Percentiles rank a stretch among this genome's conserved stretches.
phyloP scores from a whole-genome alignment of 1,140 invertebrate species.

The Drosophila mojavensis region DNA sequence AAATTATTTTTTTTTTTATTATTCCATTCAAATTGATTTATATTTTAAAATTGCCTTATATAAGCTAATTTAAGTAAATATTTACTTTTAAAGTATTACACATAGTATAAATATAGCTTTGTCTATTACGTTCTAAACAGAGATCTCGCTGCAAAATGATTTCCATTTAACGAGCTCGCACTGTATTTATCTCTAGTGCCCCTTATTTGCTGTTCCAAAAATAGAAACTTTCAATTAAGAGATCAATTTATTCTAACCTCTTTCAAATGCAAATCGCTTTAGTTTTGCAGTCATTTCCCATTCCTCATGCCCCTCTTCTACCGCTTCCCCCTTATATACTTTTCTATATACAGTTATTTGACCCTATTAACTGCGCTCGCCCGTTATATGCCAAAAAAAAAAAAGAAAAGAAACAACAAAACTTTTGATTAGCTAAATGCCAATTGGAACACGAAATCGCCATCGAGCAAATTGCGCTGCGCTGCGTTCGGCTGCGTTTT shows the following conservation, averaged over 20 bases:
- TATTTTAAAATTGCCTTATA: too few relatives aligned
- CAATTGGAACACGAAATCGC: slow-evolving; percentile 40
- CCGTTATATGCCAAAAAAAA: slow-evolving; percentile 26
- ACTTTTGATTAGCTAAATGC: slow-evolving; percentile 40
- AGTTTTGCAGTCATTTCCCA: slow-evolving; percentile 1
- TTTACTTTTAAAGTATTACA: too few relatives aligned
- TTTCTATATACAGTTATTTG: slow-evolving; percentile 40
- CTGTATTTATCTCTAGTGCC: not conserved
- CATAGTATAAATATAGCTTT: too few relatives aligned
- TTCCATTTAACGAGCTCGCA: not conserved
- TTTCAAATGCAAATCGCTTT: slow-evolving; percentile 20
- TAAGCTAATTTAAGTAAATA: too few relatives aligned
- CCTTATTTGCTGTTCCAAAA: not conserved
- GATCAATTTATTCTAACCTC: slow-evolving; percentile 13
- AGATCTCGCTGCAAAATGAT: too few relatives aligned
- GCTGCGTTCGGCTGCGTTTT: slow-evolving; percentile 20
- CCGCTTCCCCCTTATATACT: not conserved
- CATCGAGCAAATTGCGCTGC: slow-evolving; percentile 35
- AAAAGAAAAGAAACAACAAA: not conserved
- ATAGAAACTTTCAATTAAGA: slow-evolving; percentile 4
- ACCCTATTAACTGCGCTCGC: slow-evolving; percentile 31
- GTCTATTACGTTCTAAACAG: too few relatives aligned
- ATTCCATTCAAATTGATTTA: too few relatives aligned
- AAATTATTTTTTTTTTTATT: too few relatives aligned
- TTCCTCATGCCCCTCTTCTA: not conserved